Base-by-base conservation (phyloP, 2,113 vertebrate species). In the Mandrillus leucophaeus region DNA sequence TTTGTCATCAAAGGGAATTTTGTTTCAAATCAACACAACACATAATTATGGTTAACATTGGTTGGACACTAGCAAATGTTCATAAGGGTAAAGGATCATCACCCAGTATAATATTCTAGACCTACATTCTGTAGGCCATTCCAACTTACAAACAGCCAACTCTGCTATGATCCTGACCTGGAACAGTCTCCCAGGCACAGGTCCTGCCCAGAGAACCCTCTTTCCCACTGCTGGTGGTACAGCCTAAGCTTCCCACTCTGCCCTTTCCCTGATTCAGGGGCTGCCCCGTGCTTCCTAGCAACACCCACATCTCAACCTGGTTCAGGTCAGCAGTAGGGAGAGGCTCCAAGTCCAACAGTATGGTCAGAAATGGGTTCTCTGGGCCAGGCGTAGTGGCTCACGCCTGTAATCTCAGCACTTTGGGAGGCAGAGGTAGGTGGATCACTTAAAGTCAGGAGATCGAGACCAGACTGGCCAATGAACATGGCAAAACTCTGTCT, bases 291-390 rank as follows among this genome's bases (percentile, higher is more conserved):
- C 50, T 68, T 55, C 16, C 38, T n/a, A 8, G 2, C 35, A 23
- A 45, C n/a, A 11, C 30, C n/a, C 8, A 4, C 48, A 1, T 3
- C 6, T 8, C 38, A 4, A 0, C n/a, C 32, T 13, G 2, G 16
- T 59, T 17, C 25, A 16, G 30, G 5, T 23, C 48, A 16, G 20
- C 30, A 22, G 23, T 22, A 11, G 40, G 6, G 18, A 25, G 27
- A 48, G 14, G 8, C 20, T 66, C 13, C 20, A 3, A 0, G 5
- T 57, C 61, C 30, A 38, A 35, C 3, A 8, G n/a, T 18, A 2
- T 0, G 11, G 20, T 4, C 30, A 13, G 14, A 12, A 40, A n/a
- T 0, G 4, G 25, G 23, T 50, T 85, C 43, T 68, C 64, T 14
- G 14, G 64, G 64, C 61, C 27, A 30, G 61, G 61, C 0, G 5